Evolutionary conservation across 2,888 invertebrate genomes (phyloP).

Genomic region (Tupiocoris notatus): DNA sequence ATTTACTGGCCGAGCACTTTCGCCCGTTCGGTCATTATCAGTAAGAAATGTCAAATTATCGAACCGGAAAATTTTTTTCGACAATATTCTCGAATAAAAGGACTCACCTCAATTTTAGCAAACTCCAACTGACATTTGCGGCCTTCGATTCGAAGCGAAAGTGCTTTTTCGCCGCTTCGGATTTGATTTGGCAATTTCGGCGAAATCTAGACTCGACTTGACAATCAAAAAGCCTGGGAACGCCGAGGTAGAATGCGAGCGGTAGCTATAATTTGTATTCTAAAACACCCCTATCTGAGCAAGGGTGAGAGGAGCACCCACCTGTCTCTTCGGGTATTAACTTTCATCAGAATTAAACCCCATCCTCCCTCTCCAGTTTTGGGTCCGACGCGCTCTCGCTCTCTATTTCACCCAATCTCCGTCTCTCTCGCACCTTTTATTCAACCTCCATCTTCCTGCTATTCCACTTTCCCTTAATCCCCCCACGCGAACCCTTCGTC

Average conservation of each 20-base stretch:
- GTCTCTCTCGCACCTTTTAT: not conserved
- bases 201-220: not conserved
- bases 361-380: conserved; percentile 15
- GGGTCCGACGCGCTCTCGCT: not conserved
- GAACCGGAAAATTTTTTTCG: no score
- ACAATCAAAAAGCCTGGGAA: no score
- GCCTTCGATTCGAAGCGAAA: no score
- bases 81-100: no score
- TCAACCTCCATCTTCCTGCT: not conserved
- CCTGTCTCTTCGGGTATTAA: conserved; percentile 43
- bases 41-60: no score
- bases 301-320: conserved; percentile 26
- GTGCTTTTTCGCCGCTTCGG: no score
- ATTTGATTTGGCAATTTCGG: not conserved
- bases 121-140: no score
- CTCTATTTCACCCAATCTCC: not conserved
- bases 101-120: no score
- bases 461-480: not conserved
- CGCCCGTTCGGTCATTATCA: no score
- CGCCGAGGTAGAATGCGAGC: not conserved
- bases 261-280: conserved; percentile 42
- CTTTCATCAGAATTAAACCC: conserved; percentile 44
- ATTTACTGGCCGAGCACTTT: no score
- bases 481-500: not conserved
- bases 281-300: conserved; percentile 36